A percentile compares a stretch with the other conserved stretches of the same genome.
phyloP scores from a whole-genome alignment of 2,113 vertebrate genomes.

The Albula goreensis region DNA sequence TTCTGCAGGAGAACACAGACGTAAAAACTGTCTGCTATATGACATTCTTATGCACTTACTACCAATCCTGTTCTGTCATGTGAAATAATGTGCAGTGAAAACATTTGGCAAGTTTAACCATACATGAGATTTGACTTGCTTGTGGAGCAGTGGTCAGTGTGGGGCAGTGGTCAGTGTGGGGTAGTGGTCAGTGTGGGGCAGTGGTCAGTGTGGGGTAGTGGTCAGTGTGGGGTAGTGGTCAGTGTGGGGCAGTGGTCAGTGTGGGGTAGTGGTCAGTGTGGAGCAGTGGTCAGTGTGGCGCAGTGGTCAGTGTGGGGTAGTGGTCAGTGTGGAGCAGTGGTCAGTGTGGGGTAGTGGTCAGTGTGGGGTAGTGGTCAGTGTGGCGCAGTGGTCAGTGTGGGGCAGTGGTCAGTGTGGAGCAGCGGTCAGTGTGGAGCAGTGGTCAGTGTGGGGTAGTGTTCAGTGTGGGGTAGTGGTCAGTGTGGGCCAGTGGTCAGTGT shows the following conservation, averaged over 20 bases:
- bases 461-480: too few species aligned
- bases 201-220: too few species aligned
- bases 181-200: not conserved
- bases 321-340: not conserved
- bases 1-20: constrained; percentile 72
- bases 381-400: not conserved
- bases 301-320: too few species aligned
- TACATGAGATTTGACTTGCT: too few species aligned
- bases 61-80: too few species aligned
- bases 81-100: too few species aligned
- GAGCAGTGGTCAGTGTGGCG: not conserved
- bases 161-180: too few species aligned
- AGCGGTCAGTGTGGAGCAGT: not conserved
- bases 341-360: not conserved
- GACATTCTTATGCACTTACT: too few species aligned
- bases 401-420: not conserved
- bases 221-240: too few species aligned
- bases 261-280: not conserved
- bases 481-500: not conserved
- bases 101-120: too few species aligned
- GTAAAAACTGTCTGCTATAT: too few species aligned
- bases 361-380: not conserved
- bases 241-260: not conserved
- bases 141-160: not conserved
- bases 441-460: too few species aligned